Base-by-base conservation (phyloP, 2,888 invertebrate species). In the Cantharis rustica region DNA sequence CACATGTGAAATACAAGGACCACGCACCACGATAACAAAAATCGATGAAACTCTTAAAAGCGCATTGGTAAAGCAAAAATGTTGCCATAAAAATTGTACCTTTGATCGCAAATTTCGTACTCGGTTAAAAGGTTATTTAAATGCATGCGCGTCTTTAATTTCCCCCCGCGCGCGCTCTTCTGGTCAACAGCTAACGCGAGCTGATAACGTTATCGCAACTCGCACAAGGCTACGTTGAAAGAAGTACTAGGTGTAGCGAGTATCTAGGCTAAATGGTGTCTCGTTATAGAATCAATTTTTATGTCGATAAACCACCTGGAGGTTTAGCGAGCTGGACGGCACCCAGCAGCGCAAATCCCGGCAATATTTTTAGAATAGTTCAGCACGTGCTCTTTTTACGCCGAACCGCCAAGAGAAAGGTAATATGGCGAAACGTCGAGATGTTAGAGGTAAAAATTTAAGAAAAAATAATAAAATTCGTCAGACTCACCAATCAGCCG, bases 181-280 rank as follows among this genome's bases (percentile, higher is more conserved):
- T 72, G 68, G 77, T 64, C 74, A 75, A 72, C 74, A 75, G 20
- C 75, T 69, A 71, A 61, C 72, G 69, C 47, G 69, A 68, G 72
- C 69, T 77, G 77, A 77, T 77, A 77, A 77, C 77, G 77, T 75
- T 77, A 77, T 77, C 77, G 75, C 71, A 69, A 27, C 27, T 75
- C 61, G 64, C 62, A 75, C 77, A 75, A 72, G 75, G 77, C 75
- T 75, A 75, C 70, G 72, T 69, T 63, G 69, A 72, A 77, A 77
- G 77, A 77, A 77, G 68, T 74, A 68, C 27, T 26, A 68, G 70
- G 69, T 69, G 70, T 71, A 71, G 61, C 68, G 17, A 73, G 23
- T 73, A 61, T 26, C 47, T 68, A 61, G 61, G 23, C 15, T 27
- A 31, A 20, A 31, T 31, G 23, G 64, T 27, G 17, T 27, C 27